Base-by-base conservation (phyloP, 2,888 invertebrate species). In the Drosophila vallismaia region DNA sequence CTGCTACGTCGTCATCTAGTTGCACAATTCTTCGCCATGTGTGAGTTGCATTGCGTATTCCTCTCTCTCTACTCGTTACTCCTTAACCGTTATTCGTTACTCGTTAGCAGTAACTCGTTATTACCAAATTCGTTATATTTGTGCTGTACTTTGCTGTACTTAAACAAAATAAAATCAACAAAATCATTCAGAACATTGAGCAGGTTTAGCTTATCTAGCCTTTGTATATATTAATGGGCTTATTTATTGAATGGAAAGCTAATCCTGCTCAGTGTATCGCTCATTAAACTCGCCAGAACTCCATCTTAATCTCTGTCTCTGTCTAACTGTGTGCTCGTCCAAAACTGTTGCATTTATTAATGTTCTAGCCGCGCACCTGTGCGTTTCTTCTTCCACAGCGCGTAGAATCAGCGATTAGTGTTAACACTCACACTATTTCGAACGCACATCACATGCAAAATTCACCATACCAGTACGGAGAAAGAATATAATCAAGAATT, bases 361-460 rank as follows among this genome's bases (percentile, higher is more conserved):
- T 79, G 91, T 91, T 91, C 91, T 91, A 91, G 91, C 89, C 77
- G 74, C 79, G 88, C 88, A 64, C 82, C 75, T 74, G 76, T 75
- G 88, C 88, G 74, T 70, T 57, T 68, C 59, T 67, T 79, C 59
- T 38, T 64, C 68, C 63, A 67, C 63, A 64, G 63, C 63, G 63
- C 42, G 44, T 66, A 63, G 54, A 7, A 45, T 50, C 52, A 10
- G 54, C 66, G 29, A 66, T 10, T 28, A 31, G 42, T 28, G 48
- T 38, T 38, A 48, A 50, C 36, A 48, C 52, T 44, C 36, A 33
- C 62, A 51, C 58, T 64, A 28, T 73, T 38, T 44, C 14, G 8
- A 26, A 14, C 45, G 24, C 66, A 64, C 42, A 29, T 51, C 51
- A 38, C 63, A 64, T 9, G 28, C 45, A 67, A 53, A 52, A 38